phyloP scores from a whole-genome alignment of 2,797 vertebrate genomes.

The Dryobates pubescens region DNA sequence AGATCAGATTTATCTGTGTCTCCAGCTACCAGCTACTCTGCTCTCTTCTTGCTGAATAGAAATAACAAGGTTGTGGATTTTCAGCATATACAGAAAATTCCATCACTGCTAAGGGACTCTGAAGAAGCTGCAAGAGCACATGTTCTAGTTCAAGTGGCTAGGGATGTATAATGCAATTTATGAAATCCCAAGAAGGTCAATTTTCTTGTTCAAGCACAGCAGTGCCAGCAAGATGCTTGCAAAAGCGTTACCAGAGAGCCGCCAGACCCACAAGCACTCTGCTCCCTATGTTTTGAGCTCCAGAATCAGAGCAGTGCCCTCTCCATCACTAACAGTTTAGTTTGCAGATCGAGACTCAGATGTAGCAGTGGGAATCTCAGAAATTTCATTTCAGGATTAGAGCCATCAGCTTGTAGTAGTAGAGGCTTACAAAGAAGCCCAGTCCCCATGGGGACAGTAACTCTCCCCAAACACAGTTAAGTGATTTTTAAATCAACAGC shows the following conservation, averaged over 20 bases:
- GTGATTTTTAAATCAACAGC: conserved; percentile 1
- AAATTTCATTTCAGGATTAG: background rate
- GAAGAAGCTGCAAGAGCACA: background rate
- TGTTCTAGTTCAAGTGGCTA: background rate
- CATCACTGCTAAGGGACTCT: background rate
- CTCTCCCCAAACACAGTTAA: background rate
- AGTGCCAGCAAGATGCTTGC: background rate
- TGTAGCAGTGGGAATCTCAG: background rate
- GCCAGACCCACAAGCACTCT: background rate
- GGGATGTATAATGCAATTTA: background rate
- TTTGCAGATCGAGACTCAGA: background rate
- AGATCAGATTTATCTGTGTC: background rate
- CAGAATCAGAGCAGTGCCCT: background rate
- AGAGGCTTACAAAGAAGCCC: conserved; percentile 2
- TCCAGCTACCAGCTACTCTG: background rate
- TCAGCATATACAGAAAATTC: background rate
- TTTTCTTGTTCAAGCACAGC: conserved; percentile 1
- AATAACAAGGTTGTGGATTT: background rate
- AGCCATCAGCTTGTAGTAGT: background rate
- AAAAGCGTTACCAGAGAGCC: background rate
- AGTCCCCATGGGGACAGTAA: background rate
- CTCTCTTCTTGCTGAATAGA: background rate
- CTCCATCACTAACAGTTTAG: background rate
- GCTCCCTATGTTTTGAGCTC: background rate
- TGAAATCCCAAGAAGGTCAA: background rate